Evolutionary conservation across 1,140 invertebrate species (phyloP), one percentile per base, ranked within the genome.

Genomic region (Nymphalis io): DNA sequence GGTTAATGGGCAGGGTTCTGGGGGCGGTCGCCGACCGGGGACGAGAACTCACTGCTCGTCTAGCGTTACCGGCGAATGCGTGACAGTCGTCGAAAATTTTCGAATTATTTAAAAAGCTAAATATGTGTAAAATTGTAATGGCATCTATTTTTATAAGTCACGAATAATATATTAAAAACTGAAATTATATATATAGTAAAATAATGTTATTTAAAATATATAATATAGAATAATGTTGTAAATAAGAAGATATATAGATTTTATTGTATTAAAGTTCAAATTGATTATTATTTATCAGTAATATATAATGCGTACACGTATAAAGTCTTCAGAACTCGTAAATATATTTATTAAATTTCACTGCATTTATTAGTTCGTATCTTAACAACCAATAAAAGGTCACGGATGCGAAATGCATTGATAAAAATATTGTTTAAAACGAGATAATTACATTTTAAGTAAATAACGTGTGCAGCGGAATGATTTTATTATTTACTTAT

Each of bases 11-110:
- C 0, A 71, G 88, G 6, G 74, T 90, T 59, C 65, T 89, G 39
- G 88, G 82, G 2, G 87, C 82, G 0, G 84, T 90, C 11, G 85
- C 87, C 0, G 86, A 76, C 27, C 73, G 80, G 10, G 82, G 88
- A 2, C 61, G 88, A 6, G 87, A 80, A 44, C 80, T 89, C 23
- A 87, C 85, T 0, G 77, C 84, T 16, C 75, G 84, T 1, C 73
- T 89, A 8, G 80, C 83, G 0, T 70, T 90, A 15, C 85, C 88
- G 0, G 75, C 75, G 0, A 83, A 83, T 12, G 82, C 79, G 10
- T 83, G 59, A 78, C 38, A 1, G 27, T 33, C 27, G 6, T 8
- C 27, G 10, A 33, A 8, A 33, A 33, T 8, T 4, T 33, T 33
- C 5, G 27, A 33, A 1, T 1, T 65, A 72, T 48, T 48, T n/a